phyloP scores from a whole-genome alignment of 2,888 invertebrate genomes.

The Tetanocera ferruginea region DNA sequence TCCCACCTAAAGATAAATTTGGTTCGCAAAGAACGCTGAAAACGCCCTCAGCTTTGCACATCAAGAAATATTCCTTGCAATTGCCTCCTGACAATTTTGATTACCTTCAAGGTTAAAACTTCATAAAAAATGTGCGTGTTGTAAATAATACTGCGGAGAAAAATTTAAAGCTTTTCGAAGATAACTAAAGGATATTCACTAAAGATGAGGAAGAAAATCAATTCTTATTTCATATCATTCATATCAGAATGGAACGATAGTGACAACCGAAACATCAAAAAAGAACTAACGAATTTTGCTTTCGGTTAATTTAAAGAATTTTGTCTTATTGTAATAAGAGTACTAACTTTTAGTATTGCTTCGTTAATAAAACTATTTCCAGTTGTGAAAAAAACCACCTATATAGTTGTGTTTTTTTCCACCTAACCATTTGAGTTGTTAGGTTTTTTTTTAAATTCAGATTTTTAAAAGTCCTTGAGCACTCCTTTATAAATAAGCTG shows the following conservation, averaged over 20 bases:
- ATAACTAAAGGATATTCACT: conserved; percentile 22
- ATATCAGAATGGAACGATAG: neutral
- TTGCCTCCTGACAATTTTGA: conserved; percentile 19
- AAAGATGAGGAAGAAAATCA: conserved; percentile 20
- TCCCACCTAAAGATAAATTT: conserved; percentile 4
- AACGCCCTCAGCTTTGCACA: conserved; percentile 6
- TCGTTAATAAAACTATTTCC: too few relatives aligned
- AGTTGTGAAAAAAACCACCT: too few relatives aligned
- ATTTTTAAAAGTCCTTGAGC: too few relatives aligned
- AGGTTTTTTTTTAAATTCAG: too few relatives aligned
- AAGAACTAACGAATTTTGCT: neutral
- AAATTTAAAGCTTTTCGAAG: neutral
- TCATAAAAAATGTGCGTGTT: conserved; percentile 1
- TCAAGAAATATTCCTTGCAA: conserved; percentile 28
- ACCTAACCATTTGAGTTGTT: too few relatives aligned
- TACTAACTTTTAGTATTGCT: too few relatives aligned
- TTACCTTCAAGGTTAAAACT: conserved; percentile 13
- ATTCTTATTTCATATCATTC: conserved; percentile 11
- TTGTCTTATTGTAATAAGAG: neutral
- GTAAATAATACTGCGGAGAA: conserved; percentile 6
- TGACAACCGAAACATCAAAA: neutral
- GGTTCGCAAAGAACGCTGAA: conserved; percentile 2
- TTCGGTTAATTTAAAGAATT: neutral
- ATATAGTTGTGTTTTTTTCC: too few relatives aligned
- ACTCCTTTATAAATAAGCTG: neutral